Evolutionary conservation across 1,140 invertebrate species (phyloP).

Genomic region (Nasonia vitripennis): DNA sequence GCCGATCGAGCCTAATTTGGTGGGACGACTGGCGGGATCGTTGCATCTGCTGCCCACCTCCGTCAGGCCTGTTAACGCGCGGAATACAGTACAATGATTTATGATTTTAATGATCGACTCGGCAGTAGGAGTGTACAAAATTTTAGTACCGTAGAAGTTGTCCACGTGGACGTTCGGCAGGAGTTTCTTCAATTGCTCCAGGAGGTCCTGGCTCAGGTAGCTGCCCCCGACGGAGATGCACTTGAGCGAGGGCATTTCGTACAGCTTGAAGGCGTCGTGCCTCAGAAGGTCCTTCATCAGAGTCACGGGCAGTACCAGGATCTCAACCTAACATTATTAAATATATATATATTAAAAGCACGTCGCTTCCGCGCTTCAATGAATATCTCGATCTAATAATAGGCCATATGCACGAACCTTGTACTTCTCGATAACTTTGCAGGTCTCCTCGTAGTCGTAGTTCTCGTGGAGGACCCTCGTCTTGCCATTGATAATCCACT

Average conservation of each 20-base stretch:
- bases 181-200: slow-evolving; percentile 41
- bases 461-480: slow-evolving; percentile 72
- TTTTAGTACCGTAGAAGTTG: not conserved
- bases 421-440: slow-evolving; percentile 73
- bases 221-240: slow-evolving; percentile 62
- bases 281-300: not conserved
- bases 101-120: not conserved
- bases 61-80: slow-evolving; percentile 58
- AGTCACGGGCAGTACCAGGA: not conserved
- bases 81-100: no score
- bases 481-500: slow-evolving; percentile 61
- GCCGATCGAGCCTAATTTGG: slow-evolving; percentile 55
- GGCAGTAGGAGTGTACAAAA: no score
- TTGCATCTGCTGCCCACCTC: slow-evolving; percentile 56
- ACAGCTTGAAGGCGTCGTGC: slow-evolving; percentile 31
- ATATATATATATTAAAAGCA: no score
- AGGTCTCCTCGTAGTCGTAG: slow-evolving; percentile 76
- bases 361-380: no score
- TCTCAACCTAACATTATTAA: not conserved
- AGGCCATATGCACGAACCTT: slow-evolving; percentile 52
- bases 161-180: not conserved
- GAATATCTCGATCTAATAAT: not conserved
- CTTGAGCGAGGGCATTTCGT: slow-evolving; percentile 59
- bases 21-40: slow-evolving; percentile 1
- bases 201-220: slow-evolving; percentile 56